A percentile compares a stretch with the other conserved stretches of the same genome.
phyloP scores from a whole-genome alignment of 2,113 vertebrate species.

The Agelaius tricolor region DNA sequence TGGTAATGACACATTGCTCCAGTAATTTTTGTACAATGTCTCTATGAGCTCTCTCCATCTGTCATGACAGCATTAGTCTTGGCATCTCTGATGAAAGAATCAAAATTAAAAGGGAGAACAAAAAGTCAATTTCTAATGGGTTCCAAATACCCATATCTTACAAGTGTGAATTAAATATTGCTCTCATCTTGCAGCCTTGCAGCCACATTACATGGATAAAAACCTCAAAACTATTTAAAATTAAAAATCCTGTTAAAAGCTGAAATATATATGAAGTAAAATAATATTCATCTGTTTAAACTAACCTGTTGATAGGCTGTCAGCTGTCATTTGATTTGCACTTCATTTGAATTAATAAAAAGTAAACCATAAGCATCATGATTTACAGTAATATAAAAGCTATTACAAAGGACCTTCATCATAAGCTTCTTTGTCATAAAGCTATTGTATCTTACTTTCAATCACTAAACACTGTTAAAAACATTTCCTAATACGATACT shows the following conservation, averaged over 20 bases:
- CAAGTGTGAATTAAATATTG: conserved; percentile 60
- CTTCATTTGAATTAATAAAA: conserved; percentile 70
- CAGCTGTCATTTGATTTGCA: conserved; percentile 65
- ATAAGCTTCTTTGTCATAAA: conserved; percentile 68
- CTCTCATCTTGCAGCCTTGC: conserved; percentile 52
- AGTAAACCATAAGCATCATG: conserved; percentile 57
- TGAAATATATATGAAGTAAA: conserved; percentile 53
- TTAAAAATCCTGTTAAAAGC: conserved; percentile 56
- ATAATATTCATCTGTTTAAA: conserved; percentile 55
- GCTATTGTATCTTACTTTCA: conserved; percentile 63
- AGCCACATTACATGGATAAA: conserved; percentile 9
- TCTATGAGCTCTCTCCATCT: conserved; percentile 61
- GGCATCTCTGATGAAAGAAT: conserved; percentile 67
- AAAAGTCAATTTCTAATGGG: conserved; percentile 58
- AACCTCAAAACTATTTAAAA: conserved; percentile 31
- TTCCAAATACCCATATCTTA: conserved; percentile 60
- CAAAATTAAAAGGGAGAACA: conserved; percentile 65
- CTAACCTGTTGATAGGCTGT: conserved; percentile 59
- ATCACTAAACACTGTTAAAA: conserved; percentile 66
- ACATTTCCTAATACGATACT: conserved; percentile 18
- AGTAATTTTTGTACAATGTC: conserved; percentile 60
- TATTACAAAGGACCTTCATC: conserved; percentile 56
- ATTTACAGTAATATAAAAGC: conserved; percentile 62
- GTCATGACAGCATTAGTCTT: conserved; percentile 65
- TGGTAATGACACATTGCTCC: conserved; percentile 58